Conservation (phyloP, 1,140 invertebrate species). For the Ridgeia piscesae region DNA sequence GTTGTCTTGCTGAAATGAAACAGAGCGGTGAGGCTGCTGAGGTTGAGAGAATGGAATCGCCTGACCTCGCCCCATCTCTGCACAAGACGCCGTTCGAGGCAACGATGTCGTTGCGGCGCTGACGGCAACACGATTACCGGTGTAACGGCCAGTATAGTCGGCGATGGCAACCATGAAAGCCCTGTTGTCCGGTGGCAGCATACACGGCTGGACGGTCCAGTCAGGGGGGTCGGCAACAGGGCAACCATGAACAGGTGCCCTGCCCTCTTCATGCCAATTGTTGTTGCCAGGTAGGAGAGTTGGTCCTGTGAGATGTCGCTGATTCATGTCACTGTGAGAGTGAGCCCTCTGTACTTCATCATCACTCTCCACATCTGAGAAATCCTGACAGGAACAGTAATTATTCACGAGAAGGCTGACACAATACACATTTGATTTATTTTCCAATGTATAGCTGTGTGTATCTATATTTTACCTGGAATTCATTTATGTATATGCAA, state of each 20-base stretch:
- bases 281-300: not conserved
- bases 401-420: no score
- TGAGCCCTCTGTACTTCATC: not conserved
- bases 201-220: not conserved
- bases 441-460: no score
- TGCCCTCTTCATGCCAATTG: not conserved
- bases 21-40: conserved; percentile 25
- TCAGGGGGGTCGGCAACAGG: not conserved
- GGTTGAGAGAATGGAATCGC: not conserved
- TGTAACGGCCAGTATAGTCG: not conserved
- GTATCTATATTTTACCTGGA: no score
- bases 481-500: no score
- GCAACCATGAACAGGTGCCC: not conserved
- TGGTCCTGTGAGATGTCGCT: not conserved
- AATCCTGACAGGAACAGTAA: not conserved
- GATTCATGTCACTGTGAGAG: no score
- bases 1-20: conserved; percentile 31
- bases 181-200: not conserved
- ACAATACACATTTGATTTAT: no score
- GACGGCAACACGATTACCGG: not conserved
- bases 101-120: no score
- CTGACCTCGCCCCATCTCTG: no score
- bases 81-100: no score
- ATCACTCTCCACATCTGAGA: not conserved
- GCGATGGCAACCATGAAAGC: not conserved